Base-by-base conservation (phyloP, 2,113 vertebrate genomes). In the Tragelaphus buxtoni region DNA sequence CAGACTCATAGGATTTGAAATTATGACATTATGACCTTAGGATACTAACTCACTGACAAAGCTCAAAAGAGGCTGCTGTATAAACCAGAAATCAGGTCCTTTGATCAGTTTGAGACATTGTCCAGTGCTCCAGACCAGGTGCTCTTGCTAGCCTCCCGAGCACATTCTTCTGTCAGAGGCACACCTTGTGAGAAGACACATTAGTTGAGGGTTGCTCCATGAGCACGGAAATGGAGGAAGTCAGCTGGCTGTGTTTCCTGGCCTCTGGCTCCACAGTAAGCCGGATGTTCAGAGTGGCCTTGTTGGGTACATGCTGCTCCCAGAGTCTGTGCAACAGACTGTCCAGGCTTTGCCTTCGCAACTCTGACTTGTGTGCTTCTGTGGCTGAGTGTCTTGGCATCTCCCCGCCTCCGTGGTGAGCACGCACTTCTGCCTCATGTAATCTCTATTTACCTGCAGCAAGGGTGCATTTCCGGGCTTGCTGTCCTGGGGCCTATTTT, bases 381-480 rank as follows among this genome's bases (percentile, higher is more conserved):
- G 17, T 7, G 8, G 56, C 60, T 42, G n/a, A 51, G 26, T 12
- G 1, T 51, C 55, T 49, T 9, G 5, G 12, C 58, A 22, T 51
- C 47, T 32, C 20, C 26, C 30, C 4, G 1, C n/a, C 7, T 18
- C 53, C 1, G 4, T 18, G 1, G 4, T 45, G 49, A 32, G 2
- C 8, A 4, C 10, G 7, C 9, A 0, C 10, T 53, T 32, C 82
- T 51, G 51, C 9, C 35, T 24, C 39, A 20, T 12, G 2, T 17
- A 5, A 55, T 60, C 63, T 60, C 63, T 51, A 45, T 56, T 87
- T 63, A 28, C 24, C 81, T 88, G 56, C 28, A 7, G 1, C 22
- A 60, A 58, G 49, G n/a, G 58, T 51, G 22, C 12, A 1, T 72
- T 47, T 72, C 53, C 35, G 35, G 13, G 17, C 28, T 55, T 65